Evolutionary conservation across 1,140 invertebrate genomes (phyloP).

Genomic region (Trachymyrmex cornetzi): DNA sequence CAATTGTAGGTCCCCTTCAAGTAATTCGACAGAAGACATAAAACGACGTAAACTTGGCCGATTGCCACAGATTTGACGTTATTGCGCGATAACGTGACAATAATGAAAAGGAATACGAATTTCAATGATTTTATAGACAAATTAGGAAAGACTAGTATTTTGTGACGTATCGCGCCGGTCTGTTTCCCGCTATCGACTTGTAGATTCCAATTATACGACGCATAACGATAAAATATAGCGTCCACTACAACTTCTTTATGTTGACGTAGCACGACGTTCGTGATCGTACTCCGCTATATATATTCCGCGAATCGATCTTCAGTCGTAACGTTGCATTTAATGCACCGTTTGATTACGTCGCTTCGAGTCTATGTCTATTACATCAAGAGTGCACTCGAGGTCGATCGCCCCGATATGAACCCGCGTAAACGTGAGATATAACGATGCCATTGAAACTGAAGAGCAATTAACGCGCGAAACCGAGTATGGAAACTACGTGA

Average conservation of each 20-base stretch:
- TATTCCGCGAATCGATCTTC: conserved; percentile 37
- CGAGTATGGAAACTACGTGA: not conserved
- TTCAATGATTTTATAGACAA: not conserved
- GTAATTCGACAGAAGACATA: not conserved
- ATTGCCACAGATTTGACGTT: conserved; percentile 4
- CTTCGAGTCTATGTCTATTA: conserved; percentile 48
- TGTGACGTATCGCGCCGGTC: not conserved
- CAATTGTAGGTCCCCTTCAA: not conserved
- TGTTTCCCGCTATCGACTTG: not conserved
- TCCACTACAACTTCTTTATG: conserved; percentile 29
- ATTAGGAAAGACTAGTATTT: not conserved
- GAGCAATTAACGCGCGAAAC: conserved; percentile 27
- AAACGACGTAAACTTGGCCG: not conserved
- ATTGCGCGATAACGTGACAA: conserved; percentile 34
- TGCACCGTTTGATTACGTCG: conserved; percentile 55
- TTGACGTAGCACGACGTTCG: not conserved
- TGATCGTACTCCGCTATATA: not conserved
- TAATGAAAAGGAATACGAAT: not conserved
- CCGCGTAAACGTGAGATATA: conserved; percentile 32
- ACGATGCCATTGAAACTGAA: conserved; percentile 36
- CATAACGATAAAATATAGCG: conserved; percentile 5
- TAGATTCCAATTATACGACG: conserved; percentile 1
- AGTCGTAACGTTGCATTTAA: conserved; percentile 60
- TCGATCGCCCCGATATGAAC: conserved; percentile 57
- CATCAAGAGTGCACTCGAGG: conserved; percentile 52